These are phyloP conservation scores for Meriones psammophilus DNA, from an alignment of 2,797 vertebrate genomes.

Conservation along the genomic window DNA sequence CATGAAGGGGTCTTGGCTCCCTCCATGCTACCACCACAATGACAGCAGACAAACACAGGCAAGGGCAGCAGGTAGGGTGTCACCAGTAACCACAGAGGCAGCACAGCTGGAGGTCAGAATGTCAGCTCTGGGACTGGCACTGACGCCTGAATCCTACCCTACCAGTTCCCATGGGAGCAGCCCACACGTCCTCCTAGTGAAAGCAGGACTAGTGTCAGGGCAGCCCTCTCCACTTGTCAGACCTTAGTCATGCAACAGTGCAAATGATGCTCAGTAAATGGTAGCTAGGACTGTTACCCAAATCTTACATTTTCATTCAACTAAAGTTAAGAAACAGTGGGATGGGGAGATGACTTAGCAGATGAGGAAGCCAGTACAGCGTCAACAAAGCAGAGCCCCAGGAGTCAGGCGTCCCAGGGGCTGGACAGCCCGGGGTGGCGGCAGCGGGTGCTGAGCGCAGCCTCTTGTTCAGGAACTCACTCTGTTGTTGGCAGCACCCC, in stretches of 20 bases:
- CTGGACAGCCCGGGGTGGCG: too few relatives aligned
- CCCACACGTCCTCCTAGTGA: background rate
- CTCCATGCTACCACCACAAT: background rate
- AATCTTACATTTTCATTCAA: background rate
- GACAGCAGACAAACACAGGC: too few relatives aligned
- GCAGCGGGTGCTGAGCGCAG: rapidly evolving
- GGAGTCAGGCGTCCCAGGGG: background rate
- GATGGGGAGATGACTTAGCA: background rate
- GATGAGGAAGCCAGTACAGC: background rate
- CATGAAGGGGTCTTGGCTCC: background rate
- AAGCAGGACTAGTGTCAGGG: too few relatives aligned
- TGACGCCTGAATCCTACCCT: background rate
- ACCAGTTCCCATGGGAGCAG: background rate
- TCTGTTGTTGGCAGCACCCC: background rate
- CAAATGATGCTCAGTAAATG: background rate
- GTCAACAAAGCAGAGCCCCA: background rate
- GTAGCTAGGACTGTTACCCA: too few relatives aligned
- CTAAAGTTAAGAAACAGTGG: background rate
- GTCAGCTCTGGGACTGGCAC: too few relatives aligned
- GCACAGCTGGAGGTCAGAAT: rapidly evolving
- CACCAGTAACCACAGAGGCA: background rate
- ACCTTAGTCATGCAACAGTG: too few relatives aligned
- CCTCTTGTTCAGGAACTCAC: background rate
- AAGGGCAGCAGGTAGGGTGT: background rate
- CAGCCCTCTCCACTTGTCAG: rapidly evolving